Base-by-base conservation (phyloP, 2,888 invertebrate genomes). In the Crioceris asparagi region DNA sequence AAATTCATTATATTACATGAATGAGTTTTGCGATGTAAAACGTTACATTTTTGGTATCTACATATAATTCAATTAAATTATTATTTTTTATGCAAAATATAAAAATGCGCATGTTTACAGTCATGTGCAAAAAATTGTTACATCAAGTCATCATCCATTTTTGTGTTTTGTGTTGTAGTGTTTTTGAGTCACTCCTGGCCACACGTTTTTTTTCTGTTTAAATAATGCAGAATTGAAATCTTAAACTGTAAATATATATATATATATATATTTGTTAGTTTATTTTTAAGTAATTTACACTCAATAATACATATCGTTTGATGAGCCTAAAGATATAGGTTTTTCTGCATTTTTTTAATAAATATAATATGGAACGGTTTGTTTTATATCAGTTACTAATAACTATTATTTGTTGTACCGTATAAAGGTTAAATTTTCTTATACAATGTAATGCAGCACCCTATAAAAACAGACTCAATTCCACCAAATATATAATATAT, bases 81-180 rank as follows among this genome's bases (percentile, higher is more conserved):
- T 54, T n/a, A n/a, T n/a, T n/a, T n/a, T 53, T 52, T 52, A 57
- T 55, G 61, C 59, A 58, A 62, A 61, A 60, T 60, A 60, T 61
- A 59, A 56, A 59, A 61, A 64, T 62, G 62, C n/a, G n/a, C 62
- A 57, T 59, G 48, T 53, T 56, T 59, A 61, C 60, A 62, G 59
- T 59, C 58, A 57, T 59, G 61, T 61, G 61, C 61, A 59, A 58
- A n/a, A n/a, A n/a, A 55, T 53, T 51, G 51, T 53, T 41, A 52
- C 42, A 50, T 50, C 32, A 41, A 45, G 39, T 50, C 40, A 32
- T 37, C 30, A 37, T 45, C 34, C 37, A 23, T 29, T 36, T 34
- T 34, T 25, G 26, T 7, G 26, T 25, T 27, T 10, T 27, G 27
- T 27, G n/a, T 15, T 14, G 7, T 27, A 27, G 10, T 2, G 3